Evolutionary conservation across 2,888 invertebrate genomes (phyloP).

Genomic region (Chironomus riparius): DNA sequence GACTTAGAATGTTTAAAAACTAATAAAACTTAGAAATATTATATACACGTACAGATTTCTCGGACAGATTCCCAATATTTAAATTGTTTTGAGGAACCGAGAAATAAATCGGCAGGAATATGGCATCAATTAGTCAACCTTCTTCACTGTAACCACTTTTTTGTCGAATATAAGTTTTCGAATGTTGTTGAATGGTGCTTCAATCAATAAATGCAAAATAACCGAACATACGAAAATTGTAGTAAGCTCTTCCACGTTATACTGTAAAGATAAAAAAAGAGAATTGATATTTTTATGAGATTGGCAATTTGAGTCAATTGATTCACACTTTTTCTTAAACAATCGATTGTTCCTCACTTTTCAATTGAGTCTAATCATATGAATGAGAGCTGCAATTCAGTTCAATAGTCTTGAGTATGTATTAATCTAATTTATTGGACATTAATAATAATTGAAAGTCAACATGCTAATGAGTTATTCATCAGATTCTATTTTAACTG

Average conservation of each 20-base stretch:
- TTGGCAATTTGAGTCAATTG: not conserved
- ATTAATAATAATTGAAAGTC: no score
- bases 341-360: not conserved
- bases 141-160: conserved; percentile 2
- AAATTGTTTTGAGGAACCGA: no score
- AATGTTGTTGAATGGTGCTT: conserved; percentile 25
- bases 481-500: no score
- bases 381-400: no score
- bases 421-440: no score
- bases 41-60: no score
- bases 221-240: conserved; percentile 11
- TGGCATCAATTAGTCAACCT: conserved; percentile 13
- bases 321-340: not conserved
- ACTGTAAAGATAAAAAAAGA: conserved; percentile 8
- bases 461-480: no score
- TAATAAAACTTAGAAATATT: no score
- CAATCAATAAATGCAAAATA: conserved; percentile 13
- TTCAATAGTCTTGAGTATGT: no score
- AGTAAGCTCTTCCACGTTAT: conserved; percentile 13
- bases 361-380: no score
- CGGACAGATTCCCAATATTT: not conserved
- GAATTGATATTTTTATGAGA: no score
- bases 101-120: not conserved
- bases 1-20: not conserved
- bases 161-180: conserved; percentile 15